Conservation (phyloP, 64 coral and sea anemone species). For the Dendrophyllia cribrosa region DNA sequence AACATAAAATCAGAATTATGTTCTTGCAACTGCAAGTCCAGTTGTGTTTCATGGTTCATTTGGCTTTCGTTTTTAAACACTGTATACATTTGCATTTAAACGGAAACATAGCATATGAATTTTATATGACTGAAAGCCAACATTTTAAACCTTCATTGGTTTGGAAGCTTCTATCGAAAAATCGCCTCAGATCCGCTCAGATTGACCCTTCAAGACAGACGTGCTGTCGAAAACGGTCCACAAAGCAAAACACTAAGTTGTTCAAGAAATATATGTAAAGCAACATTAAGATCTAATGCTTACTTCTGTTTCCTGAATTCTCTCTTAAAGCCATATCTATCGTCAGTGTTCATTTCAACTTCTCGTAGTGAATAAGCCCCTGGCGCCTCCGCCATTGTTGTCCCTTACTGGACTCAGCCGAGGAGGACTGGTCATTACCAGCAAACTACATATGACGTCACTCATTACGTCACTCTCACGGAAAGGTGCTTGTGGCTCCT, state of each 20-base stretch:
- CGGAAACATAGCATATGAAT: no score
- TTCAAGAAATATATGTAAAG: not conserved
- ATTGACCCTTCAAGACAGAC: not conserved
- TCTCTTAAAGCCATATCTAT: constrained; percentile 54
- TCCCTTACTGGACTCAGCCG: not conserved
- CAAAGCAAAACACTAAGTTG: no score
- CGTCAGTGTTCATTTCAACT: constrained; percentile 19
- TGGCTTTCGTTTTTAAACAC: no score
- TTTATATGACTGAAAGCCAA: no score
- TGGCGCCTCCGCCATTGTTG: constrained; percentile 62
- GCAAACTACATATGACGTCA: constrained; percentile 27
- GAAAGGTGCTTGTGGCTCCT: no score
- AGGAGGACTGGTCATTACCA: constrained; percentile 12
- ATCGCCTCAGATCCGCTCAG: not conserved
- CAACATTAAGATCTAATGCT: not conserved
- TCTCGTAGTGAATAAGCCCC: constrained; percentile 34
- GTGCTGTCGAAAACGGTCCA: not conserved
- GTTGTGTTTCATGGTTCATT: no score
- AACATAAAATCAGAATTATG: no score
- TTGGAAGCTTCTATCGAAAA: not conserved
- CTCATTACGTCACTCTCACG: not conserved
- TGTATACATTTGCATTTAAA: no score
- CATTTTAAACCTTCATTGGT: no score
- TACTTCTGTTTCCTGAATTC: constrained; percentile 44
- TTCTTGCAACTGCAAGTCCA: no score